These are phyloP conservation scores for Drosophila bocqueti DNA, from an alignment of 1,140 invertebrate genomes.

Conservation along the genomic window DNA sequence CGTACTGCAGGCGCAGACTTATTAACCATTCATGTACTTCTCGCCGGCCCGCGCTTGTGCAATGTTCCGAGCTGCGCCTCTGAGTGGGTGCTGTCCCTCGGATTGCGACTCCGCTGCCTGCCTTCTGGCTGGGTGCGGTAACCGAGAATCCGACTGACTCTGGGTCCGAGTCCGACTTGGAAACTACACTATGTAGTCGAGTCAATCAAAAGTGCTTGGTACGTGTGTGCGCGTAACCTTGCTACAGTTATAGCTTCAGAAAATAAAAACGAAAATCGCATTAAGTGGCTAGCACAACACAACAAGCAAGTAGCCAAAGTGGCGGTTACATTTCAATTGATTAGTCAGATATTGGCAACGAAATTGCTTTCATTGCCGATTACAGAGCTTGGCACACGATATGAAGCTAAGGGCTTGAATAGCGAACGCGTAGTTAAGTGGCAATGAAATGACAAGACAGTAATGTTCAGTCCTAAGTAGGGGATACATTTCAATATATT, in stretches of 20 bases:
- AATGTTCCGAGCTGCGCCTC: conserved; percentile 54
- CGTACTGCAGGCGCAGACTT: conserved; percentile 16
- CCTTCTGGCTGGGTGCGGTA: conserved; percentile 27
- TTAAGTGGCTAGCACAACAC: conserved; percentile 2
- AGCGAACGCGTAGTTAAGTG: not conserved
- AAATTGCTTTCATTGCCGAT: not conserved
- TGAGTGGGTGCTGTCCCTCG: conserved; percentile 54
- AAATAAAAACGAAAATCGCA: not conserved
- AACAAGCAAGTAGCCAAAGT: not conserved
- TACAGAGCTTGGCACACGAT: not conserved
- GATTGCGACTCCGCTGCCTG: conserved; percentile 22
- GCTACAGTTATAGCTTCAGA: not conserved
- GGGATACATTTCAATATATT: not conserved
- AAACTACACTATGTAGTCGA: conserved; percentile 6
- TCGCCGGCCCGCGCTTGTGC: conserved; percentile 38
- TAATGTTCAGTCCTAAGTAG: too few relatives aligned
- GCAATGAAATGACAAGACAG: not conserved
- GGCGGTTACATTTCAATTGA: conserved; percentile 7
- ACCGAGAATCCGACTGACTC: not conserved
- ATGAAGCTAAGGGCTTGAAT: not conserved
- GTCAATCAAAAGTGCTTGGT: conserved; percentile 30
- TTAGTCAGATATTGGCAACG: conserved; percentile 8
- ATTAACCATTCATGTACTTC: conserved; percentile 39
- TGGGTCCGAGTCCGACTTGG: not conserved
- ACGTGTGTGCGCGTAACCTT: conserved; percentile 6